phyloP scores from a whole-genome alignment of 2,888 invertebrate genomes.

The Phorcus lineatus region DNA sequence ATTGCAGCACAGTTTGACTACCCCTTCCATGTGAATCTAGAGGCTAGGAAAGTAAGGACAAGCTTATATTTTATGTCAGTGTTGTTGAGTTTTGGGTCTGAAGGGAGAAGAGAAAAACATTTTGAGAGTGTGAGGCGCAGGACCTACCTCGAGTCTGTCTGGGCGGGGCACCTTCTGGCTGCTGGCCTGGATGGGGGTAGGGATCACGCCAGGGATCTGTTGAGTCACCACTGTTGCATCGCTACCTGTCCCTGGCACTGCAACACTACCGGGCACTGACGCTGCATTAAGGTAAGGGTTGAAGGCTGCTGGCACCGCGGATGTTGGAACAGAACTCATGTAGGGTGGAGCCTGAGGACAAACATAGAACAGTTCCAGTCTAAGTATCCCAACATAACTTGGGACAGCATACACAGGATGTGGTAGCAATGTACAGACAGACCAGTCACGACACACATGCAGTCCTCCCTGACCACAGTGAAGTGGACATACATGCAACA shows the following conservation, averaged over 20 bases:
- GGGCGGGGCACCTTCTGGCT: conserved; percentile 92
- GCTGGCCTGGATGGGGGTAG: conserved; percentile 45
- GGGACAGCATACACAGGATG: background rate
- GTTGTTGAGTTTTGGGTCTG: background rate
- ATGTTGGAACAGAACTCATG: conserved; percentile 55
- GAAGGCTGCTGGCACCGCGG: conserved; percentile 51
- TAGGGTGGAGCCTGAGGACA: conserved; percentile 57
- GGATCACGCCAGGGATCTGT: conserved; percentile 58
- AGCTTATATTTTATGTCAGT: background rate
- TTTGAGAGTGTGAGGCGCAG: background rate
- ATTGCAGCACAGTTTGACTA: background rate
- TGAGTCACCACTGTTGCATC: conserved; percentile 51
- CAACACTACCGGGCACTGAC: conserved; percentile 48
- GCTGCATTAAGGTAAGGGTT: conserved; percentile 56
- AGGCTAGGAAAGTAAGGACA: background rate
- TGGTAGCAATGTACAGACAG: background rate
- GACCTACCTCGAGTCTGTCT: conserved; percentile 93
- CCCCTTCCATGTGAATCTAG: background rate
- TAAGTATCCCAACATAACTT: background rate
- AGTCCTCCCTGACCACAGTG: too few species aligned
- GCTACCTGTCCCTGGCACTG: conserved; percentile 51
- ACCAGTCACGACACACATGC: background rate
- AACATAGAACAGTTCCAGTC: background rate
- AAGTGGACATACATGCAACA: too few species aligned
- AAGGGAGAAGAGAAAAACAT: background rate